A percentile compares a stretch with the other conserved stretches of the same genome.
phyloP scores from a whole-genome alignment of 2,113 vertebrate genomes.

The Tenrec ecaudatus region DNA sequence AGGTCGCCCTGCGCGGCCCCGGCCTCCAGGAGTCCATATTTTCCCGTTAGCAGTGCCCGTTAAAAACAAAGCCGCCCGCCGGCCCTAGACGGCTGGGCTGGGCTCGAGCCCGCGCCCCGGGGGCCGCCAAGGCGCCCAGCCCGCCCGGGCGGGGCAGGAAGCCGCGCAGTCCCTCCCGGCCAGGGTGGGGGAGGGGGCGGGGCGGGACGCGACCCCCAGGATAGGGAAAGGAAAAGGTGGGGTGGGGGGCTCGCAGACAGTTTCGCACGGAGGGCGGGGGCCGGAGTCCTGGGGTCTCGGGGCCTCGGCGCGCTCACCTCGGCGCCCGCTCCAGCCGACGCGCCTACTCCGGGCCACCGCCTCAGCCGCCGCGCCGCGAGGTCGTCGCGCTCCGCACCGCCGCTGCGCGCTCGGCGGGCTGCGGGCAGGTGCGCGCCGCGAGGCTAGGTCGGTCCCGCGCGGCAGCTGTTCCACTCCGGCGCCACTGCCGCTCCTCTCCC shows the following conservation, averaged over 20 bases:
- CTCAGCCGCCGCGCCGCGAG: constrained; percentile 57
- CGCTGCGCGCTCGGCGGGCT: constrained; percentile 70
- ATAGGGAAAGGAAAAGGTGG: too few relatives aligned
- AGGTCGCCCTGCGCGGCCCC: neutral
- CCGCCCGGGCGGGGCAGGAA: constrained; percentile 47
- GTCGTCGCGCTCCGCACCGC: constrained; percentile 62
- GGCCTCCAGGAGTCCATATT: neutral
- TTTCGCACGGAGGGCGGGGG: neutral
- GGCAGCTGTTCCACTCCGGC: constrained; percentile 73
- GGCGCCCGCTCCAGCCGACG: constrained; percentile 24
- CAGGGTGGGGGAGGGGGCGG: neutral
- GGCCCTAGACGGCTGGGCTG: neutral
- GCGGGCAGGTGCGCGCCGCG: constrained; percentile 76
- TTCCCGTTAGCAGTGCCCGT: neutral
- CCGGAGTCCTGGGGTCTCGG: neutral
- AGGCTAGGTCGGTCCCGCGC: constrained; percentile 81
- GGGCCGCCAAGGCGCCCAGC: neutral
- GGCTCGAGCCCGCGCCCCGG: neutral
- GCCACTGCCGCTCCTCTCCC: constrained; percentile 66
- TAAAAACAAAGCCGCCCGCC: neutral
- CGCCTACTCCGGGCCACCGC: constrained; percentile 61
- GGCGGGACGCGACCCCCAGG: neutral
- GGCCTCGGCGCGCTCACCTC: constrained; percentile 57
- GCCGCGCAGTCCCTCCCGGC: neutral
- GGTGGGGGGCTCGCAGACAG: neutral